Percentiles rank a stretch among this genome's conserved stretches.
phyloP scores from a whole-genome alignment of 2,797 vertebrate species.

The Xerus rutilus region DNA sequence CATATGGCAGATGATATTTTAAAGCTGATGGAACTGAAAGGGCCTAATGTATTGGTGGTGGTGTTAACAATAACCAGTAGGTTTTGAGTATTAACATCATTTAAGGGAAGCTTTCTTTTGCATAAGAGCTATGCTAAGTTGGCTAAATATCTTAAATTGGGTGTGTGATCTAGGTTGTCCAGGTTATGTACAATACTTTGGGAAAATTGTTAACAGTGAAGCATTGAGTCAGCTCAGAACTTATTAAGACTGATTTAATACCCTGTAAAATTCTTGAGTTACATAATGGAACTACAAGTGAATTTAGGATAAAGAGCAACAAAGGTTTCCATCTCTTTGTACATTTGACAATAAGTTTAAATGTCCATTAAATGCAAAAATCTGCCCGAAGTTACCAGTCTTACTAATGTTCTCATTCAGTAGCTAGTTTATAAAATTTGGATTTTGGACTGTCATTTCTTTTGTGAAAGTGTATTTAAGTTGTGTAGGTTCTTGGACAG shows the following conservation, averaged over 20 bases:
- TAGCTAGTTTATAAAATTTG: constrained; percentile 21
- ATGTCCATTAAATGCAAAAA: constrained; percentile 39
- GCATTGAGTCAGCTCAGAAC: constrained; percentile 5
- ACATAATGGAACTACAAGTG: constrained; percentile 30
- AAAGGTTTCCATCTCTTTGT: constrained; percentile 19
- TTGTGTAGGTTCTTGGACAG: neutral
- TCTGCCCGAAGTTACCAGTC: neutral
- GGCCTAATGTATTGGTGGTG: neutral
- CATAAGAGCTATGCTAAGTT: constrained; percentile 36
- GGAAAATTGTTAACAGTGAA: neutral
- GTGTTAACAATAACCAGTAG: constrained; percentile 27
- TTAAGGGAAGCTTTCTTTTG: constrained; percentile 45
- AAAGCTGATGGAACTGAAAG: constrained; percentile 41
- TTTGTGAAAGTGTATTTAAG: constrained; percentile 33
- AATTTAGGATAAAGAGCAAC: constrained; percentile 41
- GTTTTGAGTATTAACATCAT: constrained; percentile 20
- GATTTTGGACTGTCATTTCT: constrained; percentile 29
- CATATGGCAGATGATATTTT: constrained; percentile 54
- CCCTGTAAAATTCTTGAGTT: constrained; percentile 53
- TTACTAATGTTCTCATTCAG: constrained; percentile 49
- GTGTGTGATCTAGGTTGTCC: constrained; percentile 23
- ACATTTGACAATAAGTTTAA: neutral
- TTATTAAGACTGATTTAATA: constrained; percentile 17
- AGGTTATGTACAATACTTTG: neutral
- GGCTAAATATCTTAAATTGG: constrained; percentile 24